phyloP scores from a whole-genome alignment of 2,797 vertebrate species.

The Lepidocolaptes lacrymiger region DNA sequence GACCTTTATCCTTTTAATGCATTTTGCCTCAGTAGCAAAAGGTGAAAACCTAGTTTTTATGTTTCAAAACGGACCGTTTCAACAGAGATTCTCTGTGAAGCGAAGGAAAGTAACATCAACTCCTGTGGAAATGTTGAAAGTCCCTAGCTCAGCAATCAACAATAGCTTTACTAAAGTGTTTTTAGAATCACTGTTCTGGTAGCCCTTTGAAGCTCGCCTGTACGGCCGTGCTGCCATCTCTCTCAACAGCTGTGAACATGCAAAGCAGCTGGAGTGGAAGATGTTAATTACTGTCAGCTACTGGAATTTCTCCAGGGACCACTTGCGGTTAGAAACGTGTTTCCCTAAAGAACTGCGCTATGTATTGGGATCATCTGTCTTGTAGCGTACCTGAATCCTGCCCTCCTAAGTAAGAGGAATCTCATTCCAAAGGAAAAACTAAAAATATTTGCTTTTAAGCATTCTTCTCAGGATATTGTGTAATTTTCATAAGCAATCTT shows the following conservation, averaged over 20 bases:
- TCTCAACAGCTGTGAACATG: conserved; percentile 48
- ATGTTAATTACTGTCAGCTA: conserved; percentile 68
- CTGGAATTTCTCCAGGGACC: conserved; percentile 68
- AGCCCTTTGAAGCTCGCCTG: conserved; percentile 44
- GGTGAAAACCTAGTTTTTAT: conserved; percentile 53
- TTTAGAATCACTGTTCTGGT: neutral
- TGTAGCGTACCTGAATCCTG: neutral
- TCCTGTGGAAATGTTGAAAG: conserved; percentile 24
- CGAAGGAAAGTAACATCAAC: conserved; percentile 17
- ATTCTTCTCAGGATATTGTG: neutral
- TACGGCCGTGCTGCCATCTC: neutral
- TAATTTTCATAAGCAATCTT: neutral
- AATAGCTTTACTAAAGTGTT: conserved; percentile 20
- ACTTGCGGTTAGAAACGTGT: conserved; percentile 44
- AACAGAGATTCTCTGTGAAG: neutral
- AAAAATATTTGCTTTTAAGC: neutral
- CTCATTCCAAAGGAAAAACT: neutral
- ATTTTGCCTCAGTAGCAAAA: conserved; percentile 58
- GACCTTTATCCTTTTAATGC: conserved; percentile 62
- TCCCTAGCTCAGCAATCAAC: neutral
- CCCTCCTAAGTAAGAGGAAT: neutral
- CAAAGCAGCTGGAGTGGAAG: conserved; percentile 45
- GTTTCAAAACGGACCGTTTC: conserved; percentile 33
- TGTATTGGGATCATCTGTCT: neutral
- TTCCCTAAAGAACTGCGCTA: neutral